Evolutionary conservation across 2,797 vertebrate species (phyloP).

Genomic region (Neomorphus geoffroyi): DNA sequence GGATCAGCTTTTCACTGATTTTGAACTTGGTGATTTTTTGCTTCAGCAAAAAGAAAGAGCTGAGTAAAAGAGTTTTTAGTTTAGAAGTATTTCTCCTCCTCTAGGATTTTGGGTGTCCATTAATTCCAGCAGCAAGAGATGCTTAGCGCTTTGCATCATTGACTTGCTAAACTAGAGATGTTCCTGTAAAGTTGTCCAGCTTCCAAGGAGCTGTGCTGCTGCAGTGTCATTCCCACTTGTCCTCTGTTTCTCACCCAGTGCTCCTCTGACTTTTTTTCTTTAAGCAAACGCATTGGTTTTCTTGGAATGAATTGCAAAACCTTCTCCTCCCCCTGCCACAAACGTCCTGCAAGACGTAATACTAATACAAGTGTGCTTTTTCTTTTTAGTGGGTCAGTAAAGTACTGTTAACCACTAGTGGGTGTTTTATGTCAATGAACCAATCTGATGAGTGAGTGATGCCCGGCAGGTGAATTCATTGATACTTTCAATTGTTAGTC

Average conservation of each 20-base stretch:
- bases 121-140: neutral
- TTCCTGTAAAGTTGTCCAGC: neutral
- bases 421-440: neutral
- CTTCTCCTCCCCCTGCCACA: neutral
- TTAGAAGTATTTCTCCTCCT: neutral
- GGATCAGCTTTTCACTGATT: constrained; percentile 42
- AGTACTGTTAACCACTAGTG: neutral
- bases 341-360: neutral
- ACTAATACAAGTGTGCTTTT: neutral
- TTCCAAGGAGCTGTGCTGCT: neutral
- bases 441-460: neutral
- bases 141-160: neutral
- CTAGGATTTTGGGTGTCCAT: neutral
- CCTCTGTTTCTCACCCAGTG: neutral
- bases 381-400: neutral
- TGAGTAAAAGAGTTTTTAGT: constrained; percentile 7
- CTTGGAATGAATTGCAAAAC: neutral
- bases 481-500: neutral
- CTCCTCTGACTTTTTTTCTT: neutral
- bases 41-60: constrained; percentile 5
- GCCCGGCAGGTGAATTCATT: neutral
- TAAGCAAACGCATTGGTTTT: neutral
- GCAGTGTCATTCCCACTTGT: neutral
- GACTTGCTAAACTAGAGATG: neutral
- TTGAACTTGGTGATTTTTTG: constrained; percentile 16